Conservation (phyloP, 2,888 invertebrate genomes). For the Trypoxylon attenuatum region DNA sequence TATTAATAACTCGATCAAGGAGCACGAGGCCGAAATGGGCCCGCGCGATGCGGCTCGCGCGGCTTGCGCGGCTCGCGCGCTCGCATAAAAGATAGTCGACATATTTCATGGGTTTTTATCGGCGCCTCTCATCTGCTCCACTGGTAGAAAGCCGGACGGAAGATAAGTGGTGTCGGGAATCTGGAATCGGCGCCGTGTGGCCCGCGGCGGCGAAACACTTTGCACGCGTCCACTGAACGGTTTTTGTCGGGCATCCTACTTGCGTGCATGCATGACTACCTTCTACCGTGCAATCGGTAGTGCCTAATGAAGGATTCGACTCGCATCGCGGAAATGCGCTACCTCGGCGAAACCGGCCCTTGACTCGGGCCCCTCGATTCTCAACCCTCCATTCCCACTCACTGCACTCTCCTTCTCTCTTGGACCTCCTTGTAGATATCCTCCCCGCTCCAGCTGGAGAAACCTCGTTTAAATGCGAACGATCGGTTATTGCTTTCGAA, state of each 20-base stretch:
- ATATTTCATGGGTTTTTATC: constrained; percentile 59
- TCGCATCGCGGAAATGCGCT: constrained; percentile 37
- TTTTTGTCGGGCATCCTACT: constrained; percentile 53
- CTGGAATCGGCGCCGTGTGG: constrained; percentile 55
- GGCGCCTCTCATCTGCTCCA: constrained; percentile 58
- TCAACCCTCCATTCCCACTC: neutral
- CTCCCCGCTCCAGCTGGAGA: neutral
- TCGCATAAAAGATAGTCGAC: constrained; percentile 50
- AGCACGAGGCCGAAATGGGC: no score
- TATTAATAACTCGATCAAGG: constrained; percentile 58
- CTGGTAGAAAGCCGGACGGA: constrained; percentile 55
- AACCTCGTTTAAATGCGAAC: neutral
- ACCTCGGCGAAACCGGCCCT: constrained; percentile 18
- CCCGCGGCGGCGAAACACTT: constrained; percentile 56
- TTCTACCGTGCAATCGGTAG: constrained; percentile 53
- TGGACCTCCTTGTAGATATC: neutral
- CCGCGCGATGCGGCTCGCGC: no score
- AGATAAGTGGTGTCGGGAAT: constrained; percentile 61
- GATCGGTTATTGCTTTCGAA: neutral
- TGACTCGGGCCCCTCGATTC: constrained; percentile 1
- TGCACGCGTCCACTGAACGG: constrained; percentile 55
- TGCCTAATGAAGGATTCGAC: constrained; percentile 57
- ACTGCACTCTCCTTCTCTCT: neutral
- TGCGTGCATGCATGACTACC: constrained; percentile 46
- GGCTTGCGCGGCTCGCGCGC: constrained; percentile 36